Evolutionary conservation across 1,140 invertebrate genomes (phyloP).

Genomic region (Caenorhabditis inopinata): DNA sequence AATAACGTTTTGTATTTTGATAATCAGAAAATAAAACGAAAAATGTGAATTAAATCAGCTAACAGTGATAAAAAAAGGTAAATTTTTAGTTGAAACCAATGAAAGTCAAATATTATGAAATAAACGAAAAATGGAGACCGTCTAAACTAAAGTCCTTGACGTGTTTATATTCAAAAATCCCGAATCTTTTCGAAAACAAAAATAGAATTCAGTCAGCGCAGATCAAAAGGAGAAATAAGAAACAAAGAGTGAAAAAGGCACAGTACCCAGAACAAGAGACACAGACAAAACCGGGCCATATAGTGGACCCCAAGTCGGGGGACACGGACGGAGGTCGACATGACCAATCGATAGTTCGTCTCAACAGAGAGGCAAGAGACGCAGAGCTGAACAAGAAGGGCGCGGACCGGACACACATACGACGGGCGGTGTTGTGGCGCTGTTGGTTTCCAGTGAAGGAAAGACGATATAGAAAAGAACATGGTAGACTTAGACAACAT

Average conservation of each 20-base stretch:
- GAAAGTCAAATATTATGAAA: too few relatives aligned
- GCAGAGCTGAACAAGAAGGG: not conserved
- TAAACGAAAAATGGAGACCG: too few relatives aligned
- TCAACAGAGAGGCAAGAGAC: not conserved
- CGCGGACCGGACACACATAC: not conserved
- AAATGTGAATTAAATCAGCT: too few relatives aligned
- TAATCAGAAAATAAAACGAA: too few relatives aligned
- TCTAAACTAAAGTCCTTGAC: too few relatives aligned
- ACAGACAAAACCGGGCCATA: not conserved
- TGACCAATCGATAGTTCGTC: conserved; percentile 15
- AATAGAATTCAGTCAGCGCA: too few relatives aligned
- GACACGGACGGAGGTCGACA: conserved; percentile 20
- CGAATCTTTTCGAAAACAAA: too few relatives aligned
- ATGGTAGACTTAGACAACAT: not conserved
- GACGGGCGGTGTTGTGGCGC: not conserved
- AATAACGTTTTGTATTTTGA: too few relatives aligned
- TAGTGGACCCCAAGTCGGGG: not conserved
- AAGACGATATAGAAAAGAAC: not conserved
- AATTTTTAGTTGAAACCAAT: too few relatives aligned
- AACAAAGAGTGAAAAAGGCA: not conserved
- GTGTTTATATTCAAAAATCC: too few relatives aligned
- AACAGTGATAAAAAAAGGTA: too few relatives aligned
- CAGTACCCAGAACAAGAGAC: not conserved
- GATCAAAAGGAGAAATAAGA: conserved; percentile 6
- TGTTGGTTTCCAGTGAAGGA: not conserved